Percentiles rank a stretch among this genome's conserved stretches.
phyloP scores from a whole-genome alignment of 1,140 invertebrate genomes.

The Brachionus calyciflorus region DNA sequence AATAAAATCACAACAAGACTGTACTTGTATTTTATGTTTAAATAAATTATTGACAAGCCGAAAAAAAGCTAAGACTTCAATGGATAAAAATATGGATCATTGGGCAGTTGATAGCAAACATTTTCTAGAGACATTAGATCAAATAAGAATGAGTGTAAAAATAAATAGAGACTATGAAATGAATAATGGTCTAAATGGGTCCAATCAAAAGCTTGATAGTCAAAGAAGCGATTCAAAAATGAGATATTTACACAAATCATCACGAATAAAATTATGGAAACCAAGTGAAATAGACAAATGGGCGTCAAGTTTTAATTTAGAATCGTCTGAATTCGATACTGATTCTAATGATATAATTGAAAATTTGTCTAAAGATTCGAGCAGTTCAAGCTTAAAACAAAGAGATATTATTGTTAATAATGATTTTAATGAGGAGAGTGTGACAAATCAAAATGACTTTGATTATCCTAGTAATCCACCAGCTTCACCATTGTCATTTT shows the following conservation, averaged over 20 bases:
- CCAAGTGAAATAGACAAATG: slow-evolving; percentile 23
- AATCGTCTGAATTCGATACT: background rate
- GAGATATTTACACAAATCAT: slow-evolving; percentile 8
- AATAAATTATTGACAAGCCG: slow-evolving; percentile 9
- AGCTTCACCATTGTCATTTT: slow-evolving; percentile 7
- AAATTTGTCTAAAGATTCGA: background rate
- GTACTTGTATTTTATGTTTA: slow-evolving; percentile 20
- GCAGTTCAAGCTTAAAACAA: slow-evolving; percentile 22
- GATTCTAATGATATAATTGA: background rate
- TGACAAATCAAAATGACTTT: background rate
- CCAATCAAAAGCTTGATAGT: background rate
- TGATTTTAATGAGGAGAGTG: background rate
- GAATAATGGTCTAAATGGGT: background rate
- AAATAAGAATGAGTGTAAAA: background rate
- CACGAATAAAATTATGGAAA: slow-evolving; percentile 39
- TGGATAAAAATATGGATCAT: background rate
- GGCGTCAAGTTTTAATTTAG: background rate
- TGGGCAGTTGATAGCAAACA: slow-evolving; percentile 17
- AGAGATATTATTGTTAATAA: background rate
- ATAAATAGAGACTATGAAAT: slow-evolving; percentile 3
- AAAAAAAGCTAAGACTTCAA: background rate
- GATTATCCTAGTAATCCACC: slow-evolving; percentile 13
- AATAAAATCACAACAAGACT: background rate
- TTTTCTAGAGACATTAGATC: slow-evolving; percentile 12
- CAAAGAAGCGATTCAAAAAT: background rate